Percentiles rank a stretch among this genome's conserved stretches.
These are phyloP conservation scores for Eupeodes luniger DNA, from an alignment of 2,888 invertebrate genomes.

Conservation along the genomic window DNA sequence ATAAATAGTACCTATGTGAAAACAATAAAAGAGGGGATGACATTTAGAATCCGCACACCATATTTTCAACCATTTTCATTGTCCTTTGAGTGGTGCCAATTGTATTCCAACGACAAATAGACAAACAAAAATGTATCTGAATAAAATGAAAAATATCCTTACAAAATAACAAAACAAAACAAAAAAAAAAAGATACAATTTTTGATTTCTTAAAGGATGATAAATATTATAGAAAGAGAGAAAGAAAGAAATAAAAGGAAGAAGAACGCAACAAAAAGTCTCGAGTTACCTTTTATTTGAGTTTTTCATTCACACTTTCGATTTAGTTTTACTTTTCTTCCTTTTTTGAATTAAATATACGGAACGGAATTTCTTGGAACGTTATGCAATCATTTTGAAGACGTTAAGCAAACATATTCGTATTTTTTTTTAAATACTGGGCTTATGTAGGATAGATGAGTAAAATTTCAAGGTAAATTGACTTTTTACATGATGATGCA, in stretches of 20 bases:
- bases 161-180: neutral
- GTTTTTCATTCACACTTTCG: constrained; percentile 64
- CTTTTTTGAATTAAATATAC: constrained; percentile 6
- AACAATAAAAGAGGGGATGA: constrained; percentile 47
- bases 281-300: constrained; percentile 60
- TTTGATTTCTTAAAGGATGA: constrained; percentile 33
- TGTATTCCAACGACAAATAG: constrained; percentile 42
- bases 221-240: neutral
- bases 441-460: neutral
- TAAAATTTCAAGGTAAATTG: neutral
- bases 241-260: neutral
- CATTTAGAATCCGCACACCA: constrained; percentile 72
- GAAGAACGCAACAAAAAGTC: constrained; percentile 41
- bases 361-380: constrained; percentile 37
- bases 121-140: neutral
- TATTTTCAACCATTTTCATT: constrained; percentile 35
- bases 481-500: neutral
- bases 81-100: constrained; percentile 71
- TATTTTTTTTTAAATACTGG: neutral
- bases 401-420: constrained; percentile 9
- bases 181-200: constrained; percentile 32
- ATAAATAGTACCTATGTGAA: neutral
- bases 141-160: constrained; percentile 26
- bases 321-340: neutral
- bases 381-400: constrained; percentile 39